Conservation (phyloP, 2,113 vertebrate genomes). For the Dinomys branickii region DNA sequence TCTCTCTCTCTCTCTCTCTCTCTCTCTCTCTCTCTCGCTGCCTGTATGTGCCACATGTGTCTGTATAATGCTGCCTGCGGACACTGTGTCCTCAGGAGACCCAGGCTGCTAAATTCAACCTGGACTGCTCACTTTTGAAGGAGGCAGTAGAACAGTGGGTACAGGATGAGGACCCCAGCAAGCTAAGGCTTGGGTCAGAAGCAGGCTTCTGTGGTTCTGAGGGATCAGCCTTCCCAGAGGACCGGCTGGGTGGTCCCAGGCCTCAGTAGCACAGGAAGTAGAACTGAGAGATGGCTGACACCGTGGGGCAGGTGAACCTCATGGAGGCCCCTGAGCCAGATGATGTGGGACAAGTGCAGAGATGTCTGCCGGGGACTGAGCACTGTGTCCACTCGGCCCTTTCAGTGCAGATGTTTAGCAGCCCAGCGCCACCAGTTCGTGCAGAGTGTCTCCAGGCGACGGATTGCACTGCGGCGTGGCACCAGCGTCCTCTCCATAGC, state of each 20-base stretch:
- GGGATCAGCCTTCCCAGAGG: not conserved
- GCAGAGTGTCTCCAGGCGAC: accelerated
- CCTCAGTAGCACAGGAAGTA: not conserved
- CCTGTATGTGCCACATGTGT: too few relatives aligned
- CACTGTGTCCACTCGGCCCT: too few relatives aligned
- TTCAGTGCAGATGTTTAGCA: not conserved
- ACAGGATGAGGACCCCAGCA: not conserved
- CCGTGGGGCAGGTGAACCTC: not conserved
- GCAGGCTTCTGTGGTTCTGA: too few relatives aligned
- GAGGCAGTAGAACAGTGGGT: not conserved
- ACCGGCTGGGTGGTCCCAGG: not conserved
- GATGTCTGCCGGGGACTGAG: too few relatives aligned
- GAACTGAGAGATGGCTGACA: not conserved
- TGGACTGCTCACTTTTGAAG: not conserved
- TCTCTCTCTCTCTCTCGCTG: too few relatives aligned
- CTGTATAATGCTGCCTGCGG: not conserved
- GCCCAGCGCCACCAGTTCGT: too few relatives aligned
- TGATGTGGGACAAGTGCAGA: not conserved
- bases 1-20: too few relatives aligned
- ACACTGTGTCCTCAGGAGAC: not conserved
- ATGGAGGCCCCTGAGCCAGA: not conserved
- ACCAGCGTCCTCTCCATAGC: not conserved
- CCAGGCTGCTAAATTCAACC: not conserved
- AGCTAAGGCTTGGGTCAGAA: not conserved
- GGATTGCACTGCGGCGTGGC: accelerated